Conservation (phyloP, 2,888 invertebrate species). For the Uropetala carovei region DNA sequence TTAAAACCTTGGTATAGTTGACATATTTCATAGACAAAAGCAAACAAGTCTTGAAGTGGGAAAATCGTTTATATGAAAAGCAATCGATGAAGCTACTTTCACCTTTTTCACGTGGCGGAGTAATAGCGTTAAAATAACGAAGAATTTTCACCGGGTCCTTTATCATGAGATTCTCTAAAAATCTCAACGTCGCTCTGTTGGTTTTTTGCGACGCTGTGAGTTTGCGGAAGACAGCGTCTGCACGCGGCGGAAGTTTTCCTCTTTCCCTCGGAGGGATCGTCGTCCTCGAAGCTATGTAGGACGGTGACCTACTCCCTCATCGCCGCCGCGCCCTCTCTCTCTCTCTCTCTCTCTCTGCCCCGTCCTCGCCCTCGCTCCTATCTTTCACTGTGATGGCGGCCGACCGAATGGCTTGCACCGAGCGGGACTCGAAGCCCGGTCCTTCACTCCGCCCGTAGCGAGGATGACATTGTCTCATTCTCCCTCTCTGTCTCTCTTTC, state of each 20-base stretch:
- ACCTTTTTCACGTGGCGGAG: too few relatives aligned
- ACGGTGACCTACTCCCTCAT: conserved; percentile 2
- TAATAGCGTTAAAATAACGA: too few relatives aligned
- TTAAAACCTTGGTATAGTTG: too few relatives aligned
- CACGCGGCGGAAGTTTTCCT: background rate
- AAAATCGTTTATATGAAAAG: too few relatives aligned
- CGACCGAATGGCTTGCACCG: background rate
- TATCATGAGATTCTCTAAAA: too few relatives aligned
- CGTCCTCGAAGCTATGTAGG: conserved; percentile 45
- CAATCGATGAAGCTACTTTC: too few relatives aligned
- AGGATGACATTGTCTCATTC: background rate
- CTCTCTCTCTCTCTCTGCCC: background rate
- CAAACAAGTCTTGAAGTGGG: too few relatives aligned
- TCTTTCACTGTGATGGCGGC: background rate
- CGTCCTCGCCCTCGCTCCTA: background rate
- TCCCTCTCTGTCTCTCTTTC: too few relatives aligned
- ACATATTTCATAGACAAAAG: too few relatives aligned
- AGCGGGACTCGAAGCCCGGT: background rate
- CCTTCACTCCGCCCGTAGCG: background rate
- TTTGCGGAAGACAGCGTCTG: background rate
- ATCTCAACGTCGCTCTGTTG: too few relatives aligned
- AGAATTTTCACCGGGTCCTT: too few relatives aligned
- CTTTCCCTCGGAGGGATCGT: background rate
- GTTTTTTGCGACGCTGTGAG: too few relatives aligned
- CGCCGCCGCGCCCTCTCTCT: background rate